Percentiles rank a stretch among this genome's conserved stretches.
Conservation (phyloP, 2,797 vertebrate genomes). For the Kryptolebias ocellatus region DNA sequence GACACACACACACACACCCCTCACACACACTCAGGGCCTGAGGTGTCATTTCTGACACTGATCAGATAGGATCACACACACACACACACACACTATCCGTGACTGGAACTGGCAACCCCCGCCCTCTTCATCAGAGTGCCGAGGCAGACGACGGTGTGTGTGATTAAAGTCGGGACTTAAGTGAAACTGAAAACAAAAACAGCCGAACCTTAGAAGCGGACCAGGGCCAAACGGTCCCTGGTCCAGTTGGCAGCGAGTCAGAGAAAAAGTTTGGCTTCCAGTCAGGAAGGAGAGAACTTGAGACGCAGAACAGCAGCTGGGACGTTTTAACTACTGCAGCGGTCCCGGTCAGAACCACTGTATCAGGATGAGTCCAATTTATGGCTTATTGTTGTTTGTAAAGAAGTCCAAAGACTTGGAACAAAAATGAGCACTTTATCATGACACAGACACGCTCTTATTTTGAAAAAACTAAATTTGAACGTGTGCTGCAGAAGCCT, state of each 20-base stretch:
- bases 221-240: conserved; percentile 22
- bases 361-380: no score
- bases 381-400: no score
- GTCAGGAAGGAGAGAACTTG: conserved; percentile 23
- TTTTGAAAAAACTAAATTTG: no score
- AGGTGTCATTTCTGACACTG: conserved; percentile 44
- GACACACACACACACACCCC: background rate
- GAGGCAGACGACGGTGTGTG: background rate
- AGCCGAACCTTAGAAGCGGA: background rate
- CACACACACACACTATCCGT: background rate
- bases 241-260: conserved; percentile 42
- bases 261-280: conserved; percentile 33
- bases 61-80: conserved; percentile 37
- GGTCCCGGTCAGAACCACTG: no score
- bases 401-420: no score
- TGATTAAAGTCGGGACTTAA: conserved; percentile 23
- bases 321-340: conserved; percentile 5
- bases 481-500: no score
- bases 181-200: conserved; percentile 2
- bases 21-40: conserved; percentile 18
- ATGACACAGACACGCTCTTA: no score
- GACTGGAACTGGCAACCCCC: conserved; percentile 3
- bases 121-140: background rate
- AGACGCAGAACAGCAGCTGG: conserved; percentile 6
- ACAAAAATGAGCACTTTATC: no score